Percentiles rank a stretch among this genome's conserved stretches.
These are phyloP conservation scores for Drosophila quadrilineata DNA, from an alignment of 1,140 invertebrate genomes.

Conservation along the genomic window DNA sequence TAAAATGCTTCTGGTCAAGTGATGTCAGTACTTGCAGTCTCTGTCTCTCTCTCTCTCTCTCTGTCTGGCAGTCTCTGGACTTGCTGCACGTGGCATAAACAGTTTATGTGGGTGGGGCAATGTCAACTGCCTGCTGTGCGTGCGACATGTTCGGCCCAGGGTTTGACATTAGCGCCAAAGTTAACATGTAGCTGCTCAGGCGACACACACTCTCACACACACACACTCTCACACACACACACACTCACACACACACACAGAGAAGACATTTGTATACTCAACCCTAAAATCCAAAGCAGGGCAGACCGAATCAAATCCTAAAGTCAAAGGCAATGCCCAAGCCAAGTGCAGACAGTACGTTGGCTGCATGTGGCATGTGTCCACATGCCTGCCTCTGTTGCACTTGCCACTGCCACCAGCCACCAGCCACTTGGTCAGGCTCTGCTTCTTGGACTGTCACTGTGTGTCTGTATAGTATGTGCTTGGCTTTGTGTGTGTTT, in stretches of 20 bases:
- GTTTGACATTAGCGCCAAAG: constrained; percentile 72
- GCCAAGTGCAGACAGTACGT: constrained; percentile 32
- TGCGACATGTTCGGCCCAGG: constrained; percentile 57
- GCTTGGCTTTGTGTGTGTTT: constrained; percentile 56
- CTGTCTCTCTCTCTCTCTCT: too few species aligned
- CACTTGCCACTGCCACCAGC: background rate
- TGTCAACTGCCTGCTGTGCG: constrained; percentile 44
- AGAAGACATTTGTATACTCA: too few species aligned
- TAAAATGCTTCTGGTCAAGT: constrained; percentile 45
- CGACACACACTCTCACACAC: background rate
- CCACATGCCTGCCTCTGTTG: background rate
- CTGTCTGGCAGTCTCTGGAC: too few species aligned
- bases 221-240: too few species aligned
- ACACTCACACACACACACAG: too few species aligned
- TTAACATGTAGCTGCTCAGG: constrained; percentile 51
- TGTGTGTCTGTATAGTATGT: background rate
- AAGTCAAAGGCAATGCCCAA: constrained; percentile 16
- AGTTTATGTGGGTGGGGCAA: constrained; percentile 15
- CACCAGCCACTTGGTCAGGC: constrained; percentile 10
- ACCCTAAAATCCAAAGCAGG: background rate
- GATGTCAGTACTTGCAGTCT: background rate
- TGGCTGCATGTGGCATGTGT: constrained; percentile 42
- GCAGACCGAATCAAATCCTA: constrained; percentile 11
- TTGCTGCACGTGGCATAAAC: background rate
- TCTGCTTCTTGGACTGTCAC: background rate